Conservation (phyloP, 1,140 invertebrate genomes). For the Alviniconcha marisindica region DNA sequence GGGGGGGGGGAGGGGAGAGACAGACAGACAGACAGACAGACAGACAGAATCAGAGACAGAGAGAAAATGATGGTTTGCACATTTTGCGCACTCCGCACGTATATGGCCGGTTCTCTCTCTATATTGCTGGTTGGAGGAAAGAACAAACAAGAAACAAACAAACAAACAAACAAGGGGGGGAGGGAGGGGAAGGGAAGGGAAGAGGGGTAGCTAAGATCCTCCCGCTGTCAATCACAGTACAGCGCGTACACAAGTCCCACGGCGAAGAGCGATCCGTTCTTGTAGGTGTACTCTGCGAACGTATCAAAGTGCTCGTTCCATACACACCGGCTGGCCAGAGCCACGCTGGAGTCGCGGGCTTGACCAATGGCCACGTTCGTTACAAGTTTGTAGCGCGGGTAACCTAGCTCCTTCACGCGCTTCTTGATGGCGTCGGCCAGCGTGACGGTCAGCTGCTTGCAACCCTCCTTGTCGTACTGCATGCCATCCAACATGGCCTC, state of each 20-base stretch:
- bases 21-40: no score
- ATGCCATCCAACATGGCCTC: slow-evolving; percentile 45
- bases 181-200: no score
- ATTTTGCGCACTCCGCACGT: background rate
- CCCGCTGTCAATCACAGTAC: slow-evolving; percentile 56
- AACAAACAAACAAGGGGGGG: background rate
- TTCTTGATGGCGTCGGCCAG: slow-evolving; percentile 57
- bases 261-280: slow-evolving; percentile 57
- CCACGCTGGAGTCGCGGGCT: slow-evolving; percentile 49
- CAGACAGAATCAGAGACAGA: no score
- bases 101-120: background rate
- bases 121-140: no score
- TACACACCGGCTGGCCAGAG: slow-evolving; percentile 63
- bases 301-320: slow-evolving; percentile 63
- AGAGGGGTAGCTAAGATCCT: no score
- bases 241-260: slow-evolving; percentile 62
- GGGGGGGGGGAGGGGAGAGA: no score
- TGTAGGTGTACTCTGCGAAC: slow-evolving; percentile 60
- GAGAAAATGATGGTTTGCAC: background rate
- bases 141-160: background rate
- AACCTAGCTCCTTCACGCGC: slow-evolving; percentile 55
- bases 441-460: slow-evolving; percentile 45
- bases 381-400: slow-evolving; percentile 61
- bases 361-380: slow-evolving; percentile 59
- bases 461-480: slow-evolving; percentile 46